These are phyloP conservation scores for Netelia inedita DNA, from an alignment of 2,888 invertebrate species.

Conservation along the genomic window DNA sequence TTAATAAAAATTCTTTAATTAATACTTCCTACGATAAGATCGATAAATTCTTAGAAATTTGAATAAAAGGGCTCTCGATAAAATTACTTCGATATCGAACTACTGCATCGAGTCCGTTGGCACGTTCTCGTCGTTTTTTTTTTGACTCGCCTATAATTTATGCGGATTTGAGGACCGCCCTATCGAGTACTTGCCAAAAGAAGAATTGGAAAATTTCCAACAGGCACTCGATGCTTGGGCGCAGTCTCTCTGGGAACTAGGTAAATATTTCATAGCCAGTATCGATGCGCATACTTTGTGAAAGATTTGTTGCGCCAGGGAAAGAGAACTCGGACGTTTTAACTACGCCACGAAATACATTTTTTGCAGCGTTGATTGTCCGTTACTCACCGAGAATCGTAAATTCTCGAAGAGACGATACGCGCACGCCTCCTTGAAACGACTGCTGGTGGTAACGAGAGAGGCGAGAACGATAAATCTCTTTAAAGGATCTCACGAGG, in stretches of 20 bases:
- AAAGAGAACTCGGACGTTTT: background rate
- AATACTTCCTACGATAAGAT: too few relatives aligned
- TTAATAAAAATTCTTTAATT: too few relatives aligned
- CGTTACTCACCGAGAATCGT: constrained; percentile 28
- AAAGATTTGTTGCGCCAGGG: constrained; percentile 45
- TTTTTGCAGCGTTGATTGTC: constrained; percentile 20
- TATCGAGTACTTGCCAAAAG: constrained; percentile 51
- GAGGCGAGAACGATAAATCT: constrained; percentile 45
- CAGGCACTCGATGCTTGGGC: constrained; percentile 49
- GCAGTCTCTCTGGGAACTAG: constrained; percentile 25
- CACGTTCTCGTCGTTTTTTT: background rate
- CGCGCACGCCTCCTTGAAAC: background rate
- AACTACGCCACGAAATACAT: background rate
- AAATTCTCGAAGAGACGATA: constrained; percentile 41
- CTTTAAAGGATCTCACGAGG: constrained; percentile 33
- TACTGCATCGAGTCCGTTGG: constrained; percentile 8
- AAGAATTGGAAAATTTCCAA: constrained; percentile 66
- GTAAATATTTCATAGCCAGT: constrained; percentile 46
- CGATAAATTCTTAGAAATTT: background rate
- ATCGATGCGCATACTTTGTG: constrained; percentile 4
- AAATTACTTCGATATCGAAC: background rate
- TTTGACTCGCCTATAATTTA: constrained; percentile 25
- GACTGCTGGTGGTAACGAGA: constrained; percentile 10
- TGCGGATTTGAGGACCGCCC: constrained; percentile 37
- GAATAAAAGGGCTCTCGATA: background rate